A percentile compares a stretch with the other conserved stretches of the same genome.
Conservation (phyloP, 1,140 invertebrate species). For the Danaus melanippus region DNA sequence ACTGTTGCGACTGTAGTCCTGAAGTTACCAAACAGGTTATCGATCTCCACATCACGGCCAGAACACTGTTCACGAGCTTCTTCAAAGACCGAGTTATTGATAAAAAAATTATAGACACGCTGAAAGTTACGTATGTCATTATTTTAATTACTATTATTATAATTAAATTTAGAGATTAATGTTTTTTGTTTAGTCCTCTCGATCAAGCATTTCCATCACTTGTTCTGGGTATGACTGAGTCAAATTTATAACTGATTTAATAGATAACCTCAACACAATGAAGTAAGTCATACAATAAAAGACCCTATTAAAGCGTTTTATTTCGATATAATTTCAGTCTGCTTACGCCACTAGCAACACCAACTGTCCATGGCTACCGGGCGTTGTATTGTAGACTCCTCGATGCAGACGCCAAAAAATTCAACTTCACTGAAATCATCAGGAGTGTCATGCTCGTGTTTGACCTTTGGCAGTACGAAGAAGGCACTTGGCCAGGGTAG, state of each 20-base stretch:
- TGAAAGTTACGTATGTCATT: constrained; percentile 25
- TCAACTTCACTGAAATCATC: constrained; percentile 69
- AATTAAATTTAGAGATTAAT: constrained; percentile 13
- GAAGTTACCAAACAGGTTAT: constrained; percentile 48
- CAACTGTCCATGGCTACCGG: constrained; percentile 72
- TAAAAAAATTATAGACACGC: constrained; percentile 19
- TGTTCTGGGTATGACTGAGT: no score
- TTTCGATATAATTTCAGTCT: constrained; percentile 37
- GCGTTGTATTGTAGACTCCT: constrained; percentile 69
- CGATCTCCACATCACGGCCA: constrained; percentile 44
- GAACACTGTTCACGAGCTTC: constrained; percentile 33
- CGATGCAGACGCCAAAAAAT: constrained; percentile 73
- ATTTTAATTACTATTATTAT: no score
- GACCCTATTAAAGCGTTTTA: no score
- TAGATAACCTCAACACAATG: background rate
- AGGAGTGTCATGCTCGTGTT: constrained; percentile 73
- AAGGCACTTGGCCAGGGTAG: constrained; percentile 62
- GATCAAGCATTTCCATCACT: no score
- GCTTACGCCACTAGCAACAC: constrained; percentile 58
- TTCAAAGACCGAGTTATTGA: constrained; percentile 39
- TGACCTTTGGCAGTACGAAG: constrained; percentile 72
- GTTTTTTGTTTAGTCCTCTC: no score
- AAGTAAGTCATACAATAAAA: no score
- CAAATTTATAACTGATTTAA: no score
- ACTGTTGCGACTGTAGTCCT: constrained; percentile 40